Percentiles rank a stretch among this genome's conserved stretches.
Evolutionary conservation across 2,113 vertebrate species (phyloP).

Genomic region (Pseudopipra pipra): DNA sequence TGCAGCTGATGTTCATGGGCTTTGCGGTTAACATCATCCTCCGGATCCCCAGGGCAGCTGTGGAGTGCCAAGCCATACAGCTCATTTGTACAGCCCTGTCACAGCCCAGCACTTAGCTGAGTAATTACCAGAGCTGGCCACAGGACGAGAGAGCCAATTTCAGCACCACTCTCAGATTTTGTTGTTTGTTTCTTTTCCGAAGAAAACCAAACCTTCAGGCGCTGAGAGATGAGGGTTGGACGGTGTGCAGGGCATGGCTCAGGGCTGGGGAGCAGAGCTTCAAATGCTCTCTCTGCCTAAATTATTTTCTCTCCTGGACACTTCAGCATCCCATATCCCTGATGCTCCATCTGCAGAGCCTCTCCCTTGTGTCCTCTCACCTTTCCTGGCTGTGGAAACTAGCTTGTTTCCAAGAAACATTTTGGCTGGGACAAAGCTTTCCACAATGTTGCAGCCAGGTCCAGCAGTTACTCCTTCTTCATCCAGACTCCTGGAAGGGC

Average conservation of each 20-base stretch:
- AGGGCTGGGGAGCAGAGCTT: not conserved
- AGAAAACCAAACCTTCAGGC: not conserved
- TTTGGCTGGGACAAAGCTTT: constrained; percentile 9
- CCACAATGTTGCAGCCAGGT: not conserved
- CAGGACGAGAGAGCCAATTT: not conserved
- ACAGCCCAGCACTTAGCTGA: not conserved
- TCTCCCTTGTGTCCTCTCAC: constrained; percentile 20
- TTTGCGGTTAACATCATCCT: not conserved
- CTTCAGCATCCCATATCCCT: not conserved
- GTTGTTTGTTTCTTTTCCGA: not conserved
- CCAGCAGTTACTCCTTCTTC: not conserved
- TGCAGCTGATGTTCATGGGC: not conserved
- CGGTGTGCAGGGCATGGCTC: not conserved
- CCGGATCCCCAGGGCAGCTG: not conserved
- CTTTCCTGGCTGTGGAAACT: constrained; percentile 26
- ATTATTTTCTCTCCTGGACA: not conserved
- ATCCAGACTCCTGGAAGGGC: not conserved
- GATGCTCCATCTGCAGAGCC: constrained; percentile 3
- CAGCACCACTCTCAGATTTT: not conserved
- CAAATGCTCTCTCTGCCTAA: not conserved
- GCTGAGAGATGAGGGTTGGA: not conserved
- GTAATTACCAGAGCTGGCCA: not conserved
- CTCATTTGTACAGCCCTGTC: not conserved
- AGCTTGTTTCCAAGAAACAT: constrained; percentile 8
- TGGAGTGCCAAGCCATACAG: not conserved